Base-by-base conservation (phyloP, 2,797 vertebrate genomes). In the Bucorvus abyssinicus region DNA sequence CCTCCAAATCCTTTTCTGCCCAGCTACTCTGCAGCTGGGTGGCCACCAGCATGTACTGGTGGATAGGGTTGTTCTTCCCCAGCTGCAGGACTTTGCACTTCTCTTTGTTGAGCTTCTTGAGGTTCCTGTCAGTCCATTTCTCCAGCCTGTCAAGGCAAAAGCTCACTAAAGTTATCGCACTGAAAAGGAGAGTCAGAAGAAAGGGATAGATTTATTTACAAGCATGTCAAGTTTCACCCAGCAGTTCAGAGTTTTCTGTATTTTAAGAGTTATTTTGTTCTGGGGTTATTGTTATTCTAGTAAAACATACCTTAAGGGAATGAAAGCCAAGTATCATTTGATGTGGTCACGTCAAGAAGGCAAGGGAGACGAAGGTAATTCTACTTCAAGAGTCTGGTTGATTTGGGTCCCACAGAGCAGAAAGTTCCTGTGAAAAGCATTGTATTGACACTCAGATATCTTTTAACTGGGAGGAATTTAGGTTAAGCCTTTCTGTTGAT, bases 171-270 rank as follows among this genome's bases (percentile, higher is more conserved):
- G 24, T 64, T 77, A 71, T 19, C 22, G 3, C 50, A 61, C 32
- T 29, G 40, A 53, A 70, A 77, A 88, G 68, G 44, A 90, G 49
- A 78, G 16, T 32, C 84, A 38, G 24, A 81, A 75, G 55, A 93
- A 92, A 63, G n/a, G 22, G 20, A 69, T 69, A 69, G 36, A 82
- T 63, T 90, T 91, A 78, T 95, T 93, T 82, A 67, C 73, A 88
- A 76, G 34, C 50, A 49, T 52, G 30, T 86, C 50, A 75, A 49
- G 55, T 79, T 86, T 86, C 63, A 73, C 16, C 7, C 45, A 88
- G 27, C 15, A 63, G 34, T 86, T 85, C 14, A 63, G 59, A 59
- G 22, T 69, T 73, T 7, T 60, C 29, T 82, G 22, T 88, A 20
- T 55, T 96, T 93, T 86, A 74, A 65, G 71, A 71, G 22, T 53